A percentile compares a stretch with the other conserved stretches of the same genome.
Conservation (phyloP, 2,797 vertebrate species). For the Labeo calbasu region DNA sequence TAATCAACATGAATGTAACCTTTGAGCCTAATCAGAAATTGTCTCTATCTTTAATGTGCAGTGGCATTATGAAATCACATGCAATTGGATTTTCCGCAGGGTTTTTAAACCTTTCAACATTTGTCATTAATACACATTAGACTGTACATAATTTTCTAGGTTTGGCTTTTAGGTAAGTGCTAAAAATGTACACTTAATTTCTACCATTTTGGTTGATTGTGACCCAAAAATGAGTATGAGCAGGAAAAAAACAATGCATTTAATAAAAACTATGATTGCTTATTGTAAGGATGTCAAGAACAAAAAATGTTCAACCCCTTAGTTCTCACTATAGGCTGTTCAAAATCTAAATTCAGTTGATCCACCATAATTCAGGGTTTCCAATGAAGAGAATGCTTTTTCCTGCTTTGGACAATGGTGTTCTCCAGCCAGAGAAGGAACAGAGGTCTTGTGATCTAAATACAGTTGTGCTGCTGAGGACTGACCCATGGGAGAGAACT, state of each 20-base stretch:
- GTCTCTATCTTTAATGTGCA: slow-evolving; percentile 40
- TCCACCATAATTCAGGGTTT: neutral
- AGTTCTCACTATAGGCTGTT: neutral
- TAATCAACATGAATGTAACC: slow-evolving; percentile 42
- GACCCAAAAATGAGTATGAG: neutral
- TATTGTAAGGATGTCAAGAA: neutral
- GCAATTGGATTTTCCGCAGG: slow-evolving; percentile 20
- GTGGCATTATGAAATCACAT: slow-evolving; percentile 43
- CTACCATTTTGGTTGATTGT: neutral
- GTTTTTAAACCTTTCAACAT: slow-evolving; percentile 37
- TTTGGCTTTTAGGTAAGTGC: slow-evolving; percentile 5
- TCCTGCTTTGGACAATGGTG: slow-evolving; percentile 7
- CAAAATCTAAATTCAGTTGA: neutral
- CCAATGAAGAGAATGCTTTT: neutral
- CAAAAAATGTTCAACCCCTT: neutral
- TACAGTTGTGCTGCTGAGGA: slow-evolving; percentile 32
- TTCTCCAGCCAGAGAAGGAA: neutral
- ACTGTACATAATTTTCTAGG: neutral
- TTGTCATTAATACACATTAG: slow-evolving; percentile 13
- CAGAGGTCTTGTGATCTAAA: slow-evolving; percentile 20
- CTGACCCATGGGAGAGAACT: slow-evolving; percentile 40
- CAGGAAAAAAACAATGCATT: neutral
- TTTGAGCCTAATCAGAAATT: slow-evolving; percentile 50
- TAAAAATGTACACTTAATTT: slow-evolving; percentile 11
- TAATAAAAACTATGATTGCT: neutral